These are phyloP conservation scores for Ageneiosus marmoratus DNA, from an alignment of 2,113 vertebrate genomes.

Conservation along the genomic window DNA sequence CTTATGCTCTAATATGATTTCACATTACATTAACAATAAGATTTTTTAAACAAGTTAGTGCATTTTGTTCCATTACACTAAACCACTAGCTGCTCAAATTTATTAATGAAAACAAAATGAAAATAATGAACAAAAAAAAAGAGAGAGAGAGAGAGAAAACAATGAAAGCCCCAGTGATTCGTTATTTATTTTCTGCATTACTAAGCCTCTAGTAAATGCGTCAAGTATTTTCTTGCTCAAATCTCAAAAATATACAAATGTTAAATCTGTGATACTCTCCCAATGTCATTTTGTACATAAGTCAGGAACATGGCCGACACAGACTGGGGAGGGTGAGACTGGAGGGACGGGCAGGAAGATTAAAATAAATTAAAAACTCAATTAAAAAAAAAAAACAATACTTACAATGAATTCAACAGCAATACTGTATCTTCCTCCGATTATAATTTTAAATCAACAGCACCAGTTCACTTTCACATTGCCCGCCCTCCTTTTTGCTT, in stretches of 20 bases:
- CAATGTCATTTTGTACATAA: slow-evolving; percentile 73
- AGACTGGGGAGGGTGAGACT: slow-evolving; percentile 14
- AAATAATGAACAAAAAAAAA: slow-evolving; percentile 45
- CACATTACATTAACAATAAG: slow-evolving; percentile 73
- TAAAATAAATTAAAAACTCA: slow-evolving; percentile 72
- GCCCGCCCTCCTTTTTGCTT: slow-evolving; percentile 2
- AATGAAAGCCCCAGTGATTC: slow-evolving; percentile 73
- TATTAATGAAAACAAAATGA: slow-evolving; percentile 64
- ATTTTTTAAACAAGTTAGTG: slow-evolving; percentile 75
- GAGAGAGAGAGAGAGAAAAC: slow-evolving; percentile 43
- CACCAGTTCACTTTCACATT: slow-evolving; percentile 47
- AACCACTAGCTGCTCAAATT: slow-evolving; percentile 78
- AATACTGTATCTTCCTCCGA: slow-evolving; percentile 68
- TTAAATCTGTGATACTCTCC: slow-evolving; percentile 71
- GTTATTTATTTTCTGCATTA: slow-evolving; percentile 72
- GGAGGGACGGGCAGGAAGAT: slow-evolving; percentile 66
- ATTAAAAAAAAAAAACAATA: slow-evolving; percentile 59
- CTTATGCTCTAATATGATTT: slow-evolving; percentile 75
- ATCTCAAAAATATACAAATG: slow-evolving; percentile 69
- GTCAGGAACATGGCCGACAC: slow-evolving; percentile 68
- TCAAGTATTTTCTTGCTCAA: slow-evolving; percentile 72
- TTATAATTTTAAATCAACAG: slow-evolving; percentile 51
- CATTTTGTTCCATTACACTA: slow-evolving; percentile 76
- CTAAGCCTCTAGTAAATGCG: slow-evolving; percentile 72
- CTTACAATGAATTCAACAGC: slow-evolving; percentile 73